Conservation (phyloP, 2,797 vertebrate species). For the Botia kubotai region DNA sequence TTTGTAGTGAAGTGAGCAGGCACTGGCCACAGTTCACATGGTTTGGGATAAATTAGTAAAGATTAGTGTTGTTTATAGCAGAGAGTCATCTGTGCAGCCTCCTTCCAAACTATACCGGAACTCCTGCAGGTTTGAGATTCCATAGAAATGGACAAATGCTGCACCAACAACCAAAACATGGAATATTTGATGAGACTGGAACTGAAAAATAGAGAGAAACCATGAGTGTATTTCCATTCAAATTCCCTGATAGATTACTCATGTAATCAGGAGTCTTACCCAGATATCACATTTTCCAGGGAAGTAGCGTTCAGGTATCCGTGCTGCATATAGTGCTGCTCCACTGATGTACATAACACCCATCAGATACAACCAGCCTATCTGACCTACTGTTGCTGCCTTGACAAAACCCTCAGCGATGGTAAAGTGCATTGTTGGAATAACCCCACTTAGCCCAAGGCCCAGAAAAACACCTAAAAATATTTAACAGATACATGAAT, state of each 20-base stretch:
- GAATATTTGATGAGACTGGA: constrained; percentile 97
- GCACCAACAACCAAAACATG: constrained; percentile 94
- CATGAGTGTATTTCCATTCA: background rate
- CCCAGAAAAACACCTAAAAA: constrained; percentile 92
- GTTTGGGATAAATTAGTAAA: background rate
- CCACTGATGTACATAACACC: constrained; percentile 98
- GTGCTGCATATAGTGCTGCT: constrained; percentile 93
- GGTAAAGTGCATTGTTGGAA: constrained; percentile 98
- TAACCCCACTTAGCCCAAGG: constrained; percentile 93
- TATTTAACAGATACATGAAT: background rate
- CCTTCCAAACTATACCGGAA: constrained; percentile 95
- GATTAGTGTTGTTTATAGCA: constrained; percentile 80
- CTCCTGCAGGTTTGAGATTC: constrained; percentile 96
- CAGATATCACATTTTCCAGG: constrained; percentile 98
- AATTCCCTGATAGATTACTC: too few relatives aligned
- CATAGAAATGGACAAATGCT: constrained; percentile 96
- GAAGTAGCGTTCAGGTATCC: constrained; percentile 96
- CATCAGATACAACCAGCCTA: constrained; percentile 99
- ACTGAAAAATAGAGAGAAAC: constrained; percentile 73
- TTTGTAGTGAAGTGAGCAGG: constrained; percentile 67
- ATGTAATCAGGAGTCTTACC: constrained; percentile 77
- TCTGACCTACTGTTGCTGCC: constrained; percentile 96
- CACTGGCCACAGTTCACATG: constrained; percentile 79
- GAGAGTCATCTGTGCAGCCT: constrained; percentile 94
- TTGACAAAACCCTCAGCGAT: constrained; percentile 98